A percentile compares a stretch with the other conserved stretches of the same genome.
These are phyloP conservation scores for Fringilla coelebs DNA, from an alignment of 2,797 vertebrate species.

Conservation along the genomic window DNA sequence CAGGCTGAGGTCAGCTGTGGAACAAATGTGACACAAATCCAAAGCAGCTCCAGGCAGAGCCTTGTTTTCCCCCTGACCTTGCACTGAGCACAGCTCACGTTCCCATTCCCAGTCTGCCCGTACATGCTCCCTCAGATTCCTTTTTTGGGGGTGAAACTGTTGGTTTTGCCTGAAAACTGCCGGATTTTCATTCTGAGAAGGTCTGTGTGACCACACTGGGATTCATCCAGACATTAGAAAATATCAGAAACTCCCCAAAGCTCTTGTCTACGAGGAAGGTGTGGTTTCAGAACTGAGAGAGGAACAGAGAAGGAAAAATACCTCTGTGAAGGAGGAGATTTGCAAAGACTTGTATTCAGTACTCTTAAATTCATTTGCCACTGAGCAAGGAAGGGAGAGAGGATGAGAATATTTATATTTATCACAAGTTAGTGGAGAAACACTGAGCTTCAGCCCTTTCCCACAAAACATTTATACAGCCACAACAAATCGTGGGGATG, in stretches of 20 bases:
- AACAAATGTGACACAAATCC: not conserved
- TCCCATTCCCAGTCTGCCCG: not conserved
- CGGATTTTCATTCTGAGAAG: not conserved
- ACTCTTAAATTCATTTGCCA: not conserved
- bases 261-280: not conserved
- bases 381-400: not conserved
- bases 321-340: not conserved
- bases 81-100: not conserved
- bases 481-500: rapidly evolving
- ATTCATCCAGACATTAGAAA: not conserved
- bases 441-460: not conserved
- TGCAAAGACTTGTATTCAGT: not conserved
- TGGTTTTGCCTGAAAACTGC: not conserved
- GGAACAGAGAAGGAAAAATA: not conserved
- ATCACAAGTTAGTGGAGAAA: not conserved
- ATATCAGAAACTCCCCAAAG: not conserved
- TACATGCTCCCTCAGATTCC: not conserved
- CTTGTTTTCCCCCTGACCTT: not conserved
- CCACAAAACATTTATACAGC: not conserved
- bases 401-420: not conserved
- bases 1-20: not conserved
- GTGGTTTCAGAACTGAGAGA: not conserved
- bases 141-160: not conserved
- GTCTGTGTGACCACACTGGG: not conserved
- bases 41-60: not conserved